Conservation (phyloP, 1,140 invertebrate species). For the Caenorhabditis elegans region WBcel235 BX284602.5:8393001-8393500, state of each 20-base stretch:
- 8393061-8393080: too few relatives aligned
- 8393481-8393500: background rate
- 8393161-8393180: constrained; percentile 23
- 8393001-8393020: too few relatives aligned
- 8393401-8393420: background rate
- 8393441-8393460: constrained; percentile 22
- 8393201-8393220: background rate
- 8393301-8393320: constrained; percentile 2
- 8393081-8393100: background rate
- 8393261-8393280: constrained; percentile 8
- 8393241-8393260: background rate
- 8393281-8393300: constrained; percentile 1
- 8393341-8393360: background rate
- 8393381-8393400: constrained; percentile 5
- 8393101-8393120: background rate
- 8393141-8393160: background rate
- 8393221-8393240: background rate
- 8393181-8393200: constrained; percentile 1
- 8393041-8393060: too few relatives aligned
- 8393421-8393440: constrained; percentile 21
- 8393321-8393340: constrained; percentile 19
- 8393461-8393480: background rate
- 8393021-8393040: too few relatives aligned
- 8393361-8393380: background rate
- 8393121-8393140: background rate